These are phyloP conservation scores for Altica lythri DNA, from an alignment of 2,888 invertebrate genomes.

Conservation along the genomic window DNA sequence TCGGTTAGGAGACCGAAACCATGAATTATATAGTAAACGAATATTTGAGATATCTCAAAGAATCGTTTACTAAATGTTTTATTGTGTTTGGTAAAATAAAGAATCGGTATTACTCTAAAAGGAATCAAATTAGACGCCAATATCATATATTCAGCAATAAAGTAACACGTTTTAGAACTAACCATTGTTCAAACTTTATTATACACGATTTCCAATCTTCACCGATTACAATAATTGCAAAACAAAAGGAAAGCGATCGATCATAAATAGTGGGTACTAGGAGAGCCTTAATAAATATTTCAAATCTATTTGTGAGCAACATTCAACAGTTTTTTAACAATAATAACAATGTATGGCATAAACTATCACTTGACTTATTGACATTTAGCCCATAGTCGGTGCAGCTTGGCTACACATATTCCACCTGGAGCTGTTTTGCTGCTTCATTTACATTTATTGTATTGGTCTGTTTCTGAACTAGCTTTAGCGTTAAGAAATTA, in stretches of 20 bases:
- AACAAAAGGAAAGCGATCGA: slow-evolving; percentile 32
- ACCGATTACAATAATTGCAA: slow-evolving; percentile 26
- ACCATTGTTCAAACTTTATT: slow-evolving; percentile 14
- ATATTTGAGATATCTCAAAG: too few species aligned
- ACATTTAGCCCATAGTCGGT: slow-evolving; percentile 35
- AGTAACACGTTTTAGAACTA: not conserved
- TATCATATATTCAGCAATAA: not conserved
- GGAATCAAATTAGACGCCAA: not conserved
- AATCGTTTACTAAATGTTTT: too few species aligned
- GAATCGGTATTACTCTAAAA: too few species aligned
- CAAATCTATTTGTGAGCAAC: slow-evolving; percentile 22
- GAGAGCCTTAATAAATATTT: slow-evolving; percentile 31
- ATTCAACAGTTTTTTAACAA: slow-evolving; percentile 11
- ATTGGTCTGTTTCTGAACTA: slow-evolving; percentile 2
- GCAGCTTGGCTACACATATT: slow-evolving; percentile 29
- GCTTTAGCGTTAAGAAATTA: slow-evolving; percentile 6
- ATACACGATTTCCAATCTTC: slow-evolving; percentile 19
- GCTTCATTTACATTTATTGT: slow-evolving; percentile 6
- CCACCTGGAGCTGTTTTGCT: slow-evolving; percentile 22
- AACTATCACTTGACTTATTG: slow-evolving; percentile 35
- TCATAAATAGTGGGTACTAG: slow-evolving; percentile 29
- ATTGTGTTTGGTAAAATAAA: too few species aligned
- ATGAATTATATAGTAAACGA: too few species aligned
- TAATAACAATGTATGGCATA: slow-evolving; percentile 32
- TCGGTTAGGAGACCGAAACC: too few species aligned